Evolutionary conservation across 1,140 invertebrate species (phyloP), one percentile per base, ranked within the genome.

Genomic region (Pantala flavescens): DNA sequence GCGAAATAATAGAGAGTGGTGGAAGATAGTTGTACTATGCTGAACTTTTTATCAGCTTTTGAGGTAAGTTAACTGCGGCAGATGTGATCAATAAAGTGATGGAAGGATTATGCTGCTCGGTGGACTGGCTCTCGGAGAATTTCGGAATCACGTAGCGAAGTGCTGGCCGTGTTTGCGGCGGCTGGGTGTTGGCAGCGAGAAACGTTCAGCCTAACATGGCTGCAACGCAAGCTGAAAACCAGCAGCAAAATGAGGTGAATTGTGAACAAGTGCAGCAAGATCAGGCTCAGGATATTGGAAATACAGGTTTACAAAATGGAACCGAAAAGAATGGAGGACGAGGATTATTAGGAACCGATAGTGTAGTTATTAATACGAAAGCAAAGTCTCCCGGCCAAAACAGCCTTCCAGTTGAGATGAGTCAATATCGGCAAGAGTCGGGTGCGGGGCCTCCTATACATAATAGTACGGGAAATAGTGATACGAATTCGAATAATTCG

Each of bases 1-100:
- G 84, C 86, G 86, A 80, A 83, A 86, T 86, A 84, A 85, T 87
- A 80, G 81, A 87, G 86, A 86, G 84, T 86, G 86, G 85, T 86
- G 85, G 83, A 75, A 77, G 73, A 74, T 77, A 74, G 74, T 71
- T 73, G 74, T 77, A 71, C 73, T 75, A 75, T 73, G 71, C 75
- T 71, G 42, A 77, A 75, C 73, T 63, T 72, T 75, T 76, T 74
- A 74, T 74, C 42, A 75, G 43, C 55, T 28, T 55, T 73, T 73
- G 72, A 71, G 43, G 71, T 70, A 71, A 75, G 63, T 75, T 77
- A 55, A 49, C 73, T 73, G 72, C 70, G 28, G 55, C 28, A 76
- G 70, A 73, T 73, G 76, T 72, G 71, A 73, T 75, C 23, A 75
- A 75, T 23, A 23, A 72, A 80, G 79, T 81, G 79, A 80, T 80